Base-by-base conservation (phyloP, 2,888 invertebrate species). In the Lysandra bellargus region DNA sequence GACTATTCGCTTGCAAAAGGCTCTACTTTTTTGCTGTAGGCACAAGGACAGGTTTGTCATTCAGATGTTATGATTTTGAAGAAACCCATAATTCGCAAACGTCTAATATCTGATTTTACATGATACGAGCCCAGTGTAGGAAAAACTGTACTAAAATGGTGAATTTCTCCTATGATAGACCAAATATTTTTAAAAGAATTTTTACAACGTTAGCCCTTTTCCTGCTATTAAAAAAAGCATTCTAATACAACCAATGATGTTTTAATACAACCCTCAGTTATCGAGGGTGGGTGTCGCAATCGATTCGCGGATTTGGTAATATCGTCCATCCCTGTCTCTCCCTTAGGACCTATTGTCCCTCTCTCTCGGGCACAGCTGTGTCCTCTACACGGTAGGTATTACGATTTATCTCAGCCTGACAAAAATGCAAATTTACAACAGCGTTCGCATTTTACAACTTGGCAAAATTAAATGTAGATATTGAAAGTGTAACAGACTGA, bases 231-330 rank as follows among this genome's bases (percentile, higher is more conserved):
- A 83, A 81, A 81, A 81, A 80, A 40, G 80, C 82, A 83, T 81
- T 80, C 81, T 79, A 81, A 78, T 78, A 44, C 89, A 89, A 81
- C 90, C 91, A 23, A 23, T 23, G 23, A 23, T 23, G 23, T 81
- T 80, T 80, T 79, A 81, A 78, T 78, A 44, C 89, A 89, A 81
- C 90, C 91, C 89, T 85, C 88, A 88, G 88, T 86, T 85, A 88
- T 89, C 87, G 88, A 88, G 92, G 91, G 92, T 89, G 91, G 86
- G 86, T 87, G 86, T 82, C 88, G 85, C 90, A 91, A 94, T 93
- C 93, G 93, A 93, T 93, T 90, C 86, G 82, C 85, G 87, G 87
- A 91, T 92, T 91, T 89, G 88, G 92, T 88, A 89, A 89, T 87
- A 87, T 82, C 82, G 82, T 86, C 82, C 81, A 83, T 87, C 91